These are phyloP conservation scores for Ginglymostoma cirratum DNA, from an alignment of 2,113 vertebrate species.

Conservation along the genomic window DNA sequence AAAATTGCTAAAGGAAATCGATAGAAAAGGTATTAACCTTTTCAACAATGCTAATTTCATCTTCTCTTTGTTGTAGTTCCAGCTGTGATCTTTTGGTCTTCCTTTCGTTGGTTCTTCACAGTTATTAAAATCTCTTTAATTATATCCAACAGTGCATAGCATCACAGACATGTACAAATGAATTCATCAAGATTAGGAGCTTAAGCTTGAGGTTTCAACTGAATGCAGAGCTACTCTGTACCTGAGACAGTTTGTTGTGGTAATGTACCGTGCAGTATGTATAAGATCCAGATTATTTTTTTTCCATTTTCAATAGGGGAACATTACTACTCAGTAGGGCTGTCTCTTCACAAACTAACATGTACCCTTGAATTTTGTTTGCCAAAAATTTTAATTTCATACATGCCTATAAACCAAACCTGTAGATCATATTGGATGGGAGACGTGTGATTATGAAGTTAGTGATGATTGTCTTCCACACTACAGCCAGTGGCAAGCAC, in stretches of 20 bases:
- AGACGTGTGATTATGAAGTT: not conserved
- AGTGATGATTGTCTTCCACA: not conserved
- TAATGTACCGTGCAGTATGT: not conserved
- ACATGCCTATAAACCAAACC: not conserved
- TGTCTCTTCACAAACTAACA: not conserved
- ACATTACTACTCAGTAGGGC: not conserved
- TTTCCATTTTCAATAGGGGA: not conserved
- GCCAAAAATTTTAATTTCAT: not conserved
- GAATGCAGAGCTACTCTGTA: not conserved
- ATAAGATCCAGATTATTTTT: not conserved
- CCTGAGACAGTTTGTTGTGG: not conserved
- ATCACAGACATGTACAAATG: not conserved
- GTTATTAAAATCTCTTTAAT: constrained; percentile 21
- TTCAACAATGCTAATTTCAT: not conserved
- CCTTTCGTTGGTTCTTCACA: not conserved
- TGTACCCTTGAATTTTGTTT: not conserved
- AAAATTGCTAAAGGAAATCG: not conserved
- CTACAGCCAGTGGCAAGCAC: not conserved
- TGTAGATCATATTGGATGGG: not conserved
- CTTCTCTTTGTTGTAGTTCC: not conserved
- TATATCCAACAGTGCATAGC: not conserved
- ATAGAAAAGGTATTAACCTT: constrained; percentile 2
- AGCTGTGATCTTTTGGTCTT: not conserved
- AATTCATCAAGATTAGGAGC: not conserved
- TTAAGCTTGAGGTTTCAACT: not conserved